Conservation (phyloP, 37 sponge, comb jelly and placozoan species). For the Amphimedon queenslandica region DNA sequence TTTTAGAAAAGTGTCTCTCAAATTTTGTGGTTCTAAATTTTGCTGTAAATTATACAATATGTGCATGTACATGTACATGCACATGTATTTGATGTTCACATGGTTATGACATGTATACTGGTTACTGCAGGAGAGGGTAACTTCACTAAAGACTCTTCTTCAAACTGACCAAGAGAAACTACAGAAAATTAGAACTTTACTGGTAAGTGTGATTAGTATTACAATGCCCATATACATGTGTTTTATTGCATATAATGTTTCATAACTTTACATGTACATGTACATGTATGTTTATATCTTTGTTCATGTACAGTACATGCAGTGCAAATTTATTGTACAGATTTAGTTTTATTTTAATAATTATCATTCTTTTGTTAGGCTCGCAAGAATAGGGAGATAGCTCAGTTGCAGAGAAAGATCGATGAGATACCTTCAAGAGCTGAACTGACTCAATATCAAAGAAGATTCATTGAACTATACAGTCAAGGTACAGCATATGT, state of each 20-base stretch:
- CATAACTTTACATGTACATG: too few species aligned
- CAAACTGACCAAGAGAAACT: slow-evolving; percentile 81
- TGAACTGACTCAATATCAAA: slow-evolving; percentile 94
- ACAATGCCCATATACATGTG: too few species aligned
- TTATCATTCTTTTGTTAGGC: slow-evolving; percentile 49
- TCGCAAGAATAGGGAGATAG: slow-evolving; percentile 92
- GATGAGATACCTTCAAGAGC: slow-evolving; percentile 92
- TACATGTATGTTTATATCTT: too few species aligned
- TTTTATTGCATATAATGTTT: too few species aligned
- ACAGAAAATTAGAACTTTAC: slow-evolving; percentile 70
- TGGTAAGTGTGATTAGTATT: slow-evolving; percentile 37
- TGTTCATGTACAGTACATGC: too few species aligned
- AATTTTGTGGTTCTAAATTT: too few species aligned
- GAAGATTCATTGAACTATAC: slow-evolving; percentile 81
- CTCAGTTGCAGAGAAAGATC: slow-evolving; percentile 83
- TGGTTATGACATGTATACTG: too few species aligned
- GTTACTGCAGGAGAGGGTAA: slow-evolving; percentile 35
- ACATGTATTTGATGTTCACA: too few species aligned
- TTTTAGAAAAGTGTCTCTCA: too few species aligned
- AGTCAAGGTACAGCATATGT: slow-evolving; percentile 77
- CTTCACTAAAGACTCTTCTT: slow-evolving; percentile 39
- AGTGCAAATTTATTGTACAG: too few species aligned
- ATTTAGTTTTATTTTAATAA: not conserved
- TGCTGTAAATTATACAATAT: too few species aligned
- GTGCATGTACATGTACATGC: too few species aligned